These are phyloP conservation scores for Drosophila persimilis DNA, from an alignment of 1,140 invertebrate genomes.

Conservation along the genomic window DNA sequence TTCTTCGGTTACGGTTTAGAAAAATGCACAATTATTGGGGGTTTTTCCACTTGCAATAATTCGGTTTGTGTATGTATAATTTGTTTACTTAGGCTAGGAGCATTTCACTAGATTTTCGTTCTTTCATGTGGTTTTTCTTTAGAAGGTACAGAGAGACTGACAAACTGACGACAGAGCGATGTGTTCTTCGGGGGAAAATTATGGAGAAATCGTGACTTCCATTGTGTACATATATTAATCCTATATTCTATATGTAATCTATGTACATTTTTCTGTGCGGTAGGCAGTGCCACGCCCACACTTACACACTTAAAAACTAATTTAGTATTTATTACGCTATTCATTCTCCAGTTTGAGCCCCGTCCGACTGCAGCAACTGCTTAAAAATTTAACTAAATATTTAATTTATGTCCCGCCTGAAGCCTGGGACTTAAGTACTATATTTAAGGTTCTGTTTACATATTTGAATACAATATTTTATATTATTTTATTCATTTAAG, in stretches of 20 bases:
- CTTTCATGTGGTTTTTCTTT: constrained; percentile 40
- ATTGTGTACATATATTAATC: constrained; percentile 14
- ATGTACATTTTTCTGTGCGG: constrained; percentile 38
- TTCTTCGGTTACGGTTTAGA: constrained; percentile 43
- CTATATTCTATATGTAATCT: constrained; percentile 4
- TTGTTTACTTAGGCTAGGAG: constrained; percentile 68
- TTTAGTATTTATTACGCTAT: constrained; percentile 78
- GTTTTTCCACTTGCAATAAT: constrained; percentile 6
- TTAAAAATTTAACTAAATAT: constrained; percentile 56
- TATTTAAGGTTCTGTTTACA: constrained; percentile 23
- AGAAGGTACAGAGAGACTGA: constrained; percentile 77
- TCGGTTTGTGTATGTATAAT: constrained; percentile 44
- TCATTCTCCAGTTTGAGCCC: constrained; percentile 35
- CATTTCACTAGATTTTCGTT: constrained; percentile 60
- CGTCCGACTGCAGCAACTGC: constrained; percentile 16
- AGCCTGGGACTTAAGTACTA: not conserved
- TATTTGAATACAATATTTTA: constrained; percentile 24
- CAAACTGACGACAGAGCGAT: constrained; percentile 35
- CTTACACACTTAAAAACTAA: constrained; percentile 55
- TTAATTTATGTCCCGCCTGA: constrained; percentile 26
- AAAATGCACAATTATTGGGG: constrained; percentile 75
- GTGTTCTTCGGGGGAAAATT: constrained; percentile 8
- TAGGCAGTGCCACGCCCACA: constrained; percentile 49
- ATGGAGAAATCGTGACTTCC: constrained; percentile 8
- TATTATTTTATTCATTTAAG: constrained; percentile 50